A percentile compares a stretch with the other conserved stretches of the same genome.
Conservation (phyloP, 2,113 vertebrate species). For the Epinephelus cyanopodus region DNA sequence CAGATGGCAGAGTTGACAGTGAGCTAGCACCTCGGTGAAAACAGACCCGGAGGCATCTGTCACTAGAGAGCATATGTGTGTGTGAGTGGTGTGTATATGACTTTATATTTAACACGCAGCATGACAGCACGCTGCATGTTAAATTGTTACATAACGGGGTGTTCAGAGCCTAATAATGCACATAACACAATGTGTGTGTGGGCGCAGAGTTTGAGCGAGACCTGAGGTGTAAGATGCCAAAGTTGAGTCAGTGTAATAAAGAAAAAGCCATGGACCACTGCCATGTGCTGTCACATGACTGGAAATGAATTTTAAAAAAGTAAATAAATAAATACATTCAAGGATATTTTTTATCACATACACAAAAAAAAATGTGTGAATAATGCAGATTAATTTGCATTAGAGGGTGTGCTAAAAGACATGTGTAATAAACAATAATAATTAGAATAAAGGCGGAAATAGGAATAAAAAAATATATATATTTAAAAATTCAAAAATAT, state of each 20-base stretch:
- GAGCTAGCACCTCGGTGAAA: constrained; percentile 46
- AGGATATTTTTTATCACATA: not conserved
- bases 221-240: not conserved
- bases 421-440: not conserved
- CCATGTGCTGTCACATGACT: not conserved
- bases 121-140: not conserved
- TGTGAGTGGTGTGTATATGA: not conserved
- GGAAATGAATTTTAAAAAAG: not conserved
- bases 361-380: not conserved
- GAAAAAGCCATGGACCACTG: not conserved
- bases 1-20: constrained; percentile 39
- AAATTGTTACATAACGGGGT: not conserved
- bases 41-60: constrained; percentile 11
- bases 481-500: not conserved
- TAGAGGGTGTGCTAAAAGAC: not conserved
- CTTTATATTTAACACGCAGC: constrained; percentile 1
- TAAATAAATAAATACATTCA: not conserved
- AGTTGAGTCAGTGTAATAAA: not conserved
- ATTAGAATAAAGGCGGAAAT: not conserved
- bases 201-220: not conserved
- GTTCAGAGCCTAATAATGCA: not conserved
- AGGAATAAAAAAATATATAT: not conserved
- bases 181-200: not conserved
- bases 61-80: not conserved
- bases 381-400: not conserved